Conservation (phyloP, 2,888 invertebrate genomes). For the Nasonovia ribisnigri region DNA sequence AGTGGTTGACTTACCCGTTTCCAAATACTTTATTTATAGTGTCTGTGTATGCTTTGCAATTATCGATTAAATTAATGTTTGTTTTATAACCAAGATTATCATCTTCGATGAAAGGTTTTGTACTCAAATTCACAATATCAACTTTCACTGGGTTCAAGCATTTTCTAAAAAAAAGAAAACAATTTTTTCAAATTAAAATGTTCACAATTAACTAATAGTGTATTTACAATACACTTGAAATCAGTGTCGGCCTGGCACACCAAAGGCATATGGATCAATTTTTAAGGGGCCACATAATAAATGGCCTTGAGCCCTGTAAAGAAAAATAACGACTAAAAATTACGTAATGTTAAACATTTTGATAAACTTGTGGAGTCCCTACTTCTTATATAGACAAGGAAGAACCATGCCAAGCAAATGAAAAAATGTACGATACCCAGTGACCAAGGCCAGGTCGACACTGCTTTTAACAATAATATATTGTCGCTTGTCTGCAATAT, state of each 20-base stretch:
- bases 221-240: neutral
- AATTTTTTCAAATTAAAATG: neutral
- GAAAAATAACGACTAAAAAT: too few species aligned
- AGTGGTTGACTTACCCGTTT: neutral
- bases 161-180: conserved; percentile 22
- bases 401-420: too few species aligned
- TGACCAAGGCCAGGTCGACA: too few species aligned
- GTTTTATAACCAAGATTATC: conserved; percentile 56
- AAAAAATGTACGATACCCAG: too few species aligned
- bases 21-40: conserved; percentile 46
- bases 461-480: neutral
- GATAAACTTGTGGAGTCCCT: too few species aligned
- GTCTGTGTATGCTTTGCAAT: conserved; percentile 58
- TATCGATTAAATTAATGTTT: conserved; percentile 53
- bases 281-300: too few species aligned
- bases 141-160: conserved; percentile 52
- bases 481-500: neutral
- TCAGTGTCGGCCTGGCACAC: too few species aligned
- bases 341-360: too few species aligned
- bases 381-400: too few species aligned
- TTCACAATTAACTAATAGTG: neutral
- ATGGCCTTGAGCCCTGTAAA: too few species aligned
- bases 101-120: conserved; percentile 57
- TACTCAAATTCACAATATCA: conserved; percentile 54
- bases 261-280: too few species aligned